Conservation (phyloP, 1,140 invertebrate genomes). For the Aphidius gifuensis region DNA sequence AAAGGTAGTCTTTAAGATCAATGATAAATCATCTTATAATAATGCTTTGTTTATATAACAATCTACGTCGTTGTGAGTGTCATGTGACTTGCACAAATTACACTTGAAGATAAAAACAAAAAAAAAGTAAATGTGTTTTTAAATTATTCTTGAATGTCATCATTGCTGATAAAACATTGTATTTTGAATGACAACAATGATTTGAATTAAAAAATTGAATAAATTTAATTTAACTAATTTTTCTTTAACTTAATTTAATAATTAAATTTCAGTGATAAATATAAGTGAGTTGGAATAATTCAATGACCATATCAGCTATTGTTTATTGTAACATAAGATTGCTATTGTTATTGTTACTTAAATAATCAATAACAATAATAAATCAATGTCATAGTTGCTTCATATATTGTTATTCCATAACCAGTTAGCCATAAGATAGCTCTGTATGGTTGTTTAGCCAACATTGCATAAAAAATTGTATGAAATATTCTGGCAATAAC, state of each 20-base stretch:
- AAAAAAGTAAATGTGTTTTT: neutral
- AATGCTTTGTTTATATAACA: too few species aligned
- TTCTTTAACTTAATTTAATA: too few species aligned
- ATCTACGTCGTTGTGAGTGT: too few species aligned
- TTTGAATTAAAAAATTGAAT: too few species aligned
- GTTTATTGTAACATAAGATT: too few species aligned
- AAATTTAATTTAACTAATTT: too few species aligned
- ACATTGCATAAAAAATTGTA: constrained; percentile 58
- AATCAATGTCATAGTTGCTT: constrained; percentile 48
- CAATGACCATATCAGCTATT: too few species aligned
- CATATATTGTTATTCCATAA: constrained; percentile 53
- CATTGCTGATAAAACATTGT: neutral
- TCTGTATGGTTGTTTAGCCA: constrained; percentile 57
- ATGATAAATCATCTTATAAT: too few species aligned
- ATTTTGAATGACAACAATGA: neutral
- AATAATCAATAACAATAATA: constrained; percentile 26
- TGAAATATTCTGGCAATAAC: constrained; percentile 56
- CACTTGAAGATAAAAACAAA: too few species aligned
- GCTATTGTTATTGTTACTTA: too few species aligned
- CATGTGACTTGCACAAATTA: too few species aligned
- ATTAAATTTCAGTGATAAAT: neutral
- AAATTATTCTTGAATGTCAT: neutral
- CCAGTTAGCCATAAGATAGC: constrained; percentile 54
- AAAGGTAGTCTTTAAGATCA: too few species aligned
- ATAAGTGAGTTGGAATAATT: neutral